Evolutionary conservation across 2,888 invertebrate species (phyloP).

Genomic region (Lottia scabra): DNA sequence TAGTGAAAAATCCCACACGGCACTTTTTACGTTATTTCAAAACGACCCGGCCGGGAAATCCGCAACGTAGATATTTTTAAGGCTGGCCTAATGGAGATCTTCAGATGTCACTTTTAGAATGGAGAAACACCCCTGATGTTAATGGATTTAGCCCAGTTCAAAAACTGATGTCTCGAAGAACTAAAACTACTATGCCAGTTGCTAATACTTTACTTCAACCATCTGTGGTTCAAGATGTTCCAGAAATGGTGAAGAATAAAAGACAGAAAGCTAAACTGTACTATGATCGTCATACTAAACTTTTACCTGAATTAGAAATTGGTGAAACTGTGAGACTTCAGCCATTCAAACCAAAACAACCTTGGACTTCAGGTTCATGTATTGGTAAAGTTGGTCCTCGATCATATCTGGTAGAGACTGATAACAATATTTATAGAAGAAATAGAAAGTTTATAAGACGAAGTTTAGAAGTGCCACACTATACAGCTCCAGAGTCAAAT

Average conservation of each 20-base stretch:
- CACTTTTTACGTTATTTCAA: too few relatives aligned
- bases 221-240: not conserved
- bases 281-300: not conserved
- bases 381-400: not conserved
- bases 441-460: not conserved
- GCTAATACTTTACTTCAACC: not conserved
- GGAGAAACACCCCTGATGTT: not conserved
- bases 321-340: not conserved
- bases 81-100: too few relatives aligned
- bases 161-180: not conserved
- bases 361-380: not conserved
- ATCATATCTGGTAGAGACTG: slow-evolving; percentile 1
- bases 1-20: too few relatives aligned
- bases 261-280: slow-evolving; percentile 1
- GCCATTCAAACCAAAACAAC: not conserved
- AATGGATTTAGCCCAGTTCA: not conserved
- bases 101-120: not conserved
- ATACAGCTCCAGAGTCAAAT: too few relatives aligned
- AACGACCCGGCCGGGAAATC: too few relatives aligned
- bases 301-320: not conserved
- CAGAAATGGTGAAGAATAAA: not conserved
- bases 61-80: too few relatives aligned
- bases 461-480: too few relatives aligned
- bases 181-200: not conserved
- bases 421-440: not conserved